A percentile compares a stretch with the other conserved stretches of the same genome.
Conservation (phyloP, 2,797 vertebrate species). For the Naso thynnoides region DNA sequence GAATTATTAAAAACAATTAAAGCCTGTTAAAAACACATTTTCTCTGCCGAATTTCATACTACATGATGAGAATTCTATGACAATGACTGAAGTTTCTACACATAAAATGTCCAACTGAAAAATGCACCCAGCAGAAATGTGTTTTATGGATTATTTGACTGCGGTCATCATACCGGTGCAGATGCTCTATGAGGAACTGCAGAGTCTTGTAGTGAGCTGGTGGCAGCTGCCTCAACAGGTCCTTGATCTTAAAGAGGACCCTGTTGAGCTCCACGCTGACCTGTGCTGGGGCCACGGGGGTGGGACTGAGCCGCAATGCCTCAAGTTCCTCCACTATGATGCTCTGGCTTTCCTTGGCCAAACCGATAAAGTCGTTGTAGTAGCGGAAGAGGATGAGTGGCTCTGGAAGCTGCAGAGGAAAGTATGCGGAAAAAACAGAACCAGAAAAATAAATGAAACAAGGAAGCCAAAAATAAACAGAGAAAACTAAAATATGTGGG, state of each 20-base stretch:
- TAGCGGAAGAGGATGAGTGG: conserved; percentile 95
- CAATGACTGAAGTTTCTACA: background rate
- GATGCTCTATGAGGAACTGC: conserved; percentile 92
- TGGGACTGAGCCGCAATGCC: conserved; percentile 65
- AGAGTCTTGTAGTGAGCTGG: conserved; percentile 91
- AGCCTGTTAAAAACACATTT: background rate
- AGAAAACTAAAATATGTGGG: conserved; percentile 26
- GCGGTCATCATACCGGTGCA: conserved; percentile 86
- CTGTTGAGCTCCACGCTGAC: conserved; percentile 87
- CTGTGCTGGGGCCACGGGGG: conserved; percentile 72
- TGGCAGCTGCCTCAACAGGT: conserved; percentile 93
- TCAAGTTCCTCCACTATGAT: conserved; percentile 90
- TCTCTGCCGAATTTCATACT: background rate
- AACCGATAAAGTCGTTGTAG: conserved; percentile 95
- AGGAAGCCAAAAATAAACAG: conserved; percentile 54
- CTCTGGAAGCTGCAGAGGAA: conserved; percentile 90
- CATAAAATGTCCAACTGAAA: background rate
- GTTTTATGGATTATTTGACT: background rate
- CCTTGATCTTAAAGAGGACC: conserved; percentile 93
- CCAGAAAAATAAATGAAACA: conserved; percentile 43
- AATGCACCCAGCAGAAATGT: background rate
- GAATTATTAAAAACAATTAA: too few species aligned
- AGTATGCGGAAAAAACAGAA: background rate
- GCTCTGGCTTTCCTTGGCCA: conserved; percentile 93
- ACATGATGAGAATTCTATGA: background rate